phyloP scores from a whole-genome alignment of 2,888 invertebrate species.

The Eristalinus sepulchralis region DNA sequence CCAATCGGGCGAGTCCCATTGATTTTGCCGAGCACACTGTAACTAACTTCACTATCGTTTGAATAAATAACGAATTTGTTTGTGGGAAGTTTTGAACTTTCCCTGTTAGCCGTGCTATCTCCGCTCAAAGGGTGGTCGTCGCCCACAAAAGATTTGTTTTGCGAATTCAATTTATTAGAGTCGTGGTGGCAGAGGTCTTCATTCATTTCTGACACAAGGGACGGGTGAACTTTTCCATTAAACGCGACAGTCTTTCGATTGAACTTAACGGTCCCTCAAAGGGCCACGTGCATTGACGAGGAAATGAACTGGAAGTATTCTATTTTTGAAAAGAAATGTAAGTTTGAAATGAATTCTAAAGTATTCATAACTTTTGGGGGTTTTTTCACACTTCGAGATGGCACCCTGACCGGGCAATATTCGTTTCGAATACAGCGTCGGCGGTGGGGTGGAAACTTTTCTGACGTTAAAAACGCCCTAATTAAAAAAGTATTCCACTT shows the following conservation, averaged over 20 bases:
- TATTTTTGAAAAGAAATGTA: too few relatives aligned
- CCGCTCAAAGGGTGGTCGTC: not conserved
- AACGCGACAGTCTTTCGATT: not conserved
- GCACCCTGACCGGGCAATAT: not conserved
- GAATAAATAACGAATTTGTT: not conserved
- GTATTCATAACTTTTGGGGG: not conserved
- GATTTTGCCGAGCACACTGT: not conserved
- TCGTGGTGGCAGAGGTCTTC: not conserved
- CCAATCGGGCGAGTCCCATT: not conserved
- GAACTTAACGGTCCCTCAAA: not conserved
- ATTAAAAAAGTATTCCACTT: slow-evolving; percentile 50
- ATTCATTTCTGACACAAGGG: not conserved
- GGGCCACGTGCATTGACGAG: not conserved
- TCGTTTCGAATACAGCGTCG: too few relatives aligned
- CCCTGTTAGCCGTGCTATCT: not conserved
- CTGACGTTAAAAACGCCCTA: slow-evolving; percentile 1
- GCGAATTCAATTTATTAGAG: not conserved
- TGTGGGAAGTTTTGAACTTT: not conserved
- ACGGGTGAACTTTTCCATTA: not conserved
- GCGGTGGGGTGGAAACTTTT: not conserved
- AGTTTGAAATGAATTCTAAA: not conserved
- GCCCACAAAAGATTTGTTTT: not conserved
- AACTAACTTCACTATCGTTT: not conserved
- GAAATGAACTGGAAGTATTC: not conserved
- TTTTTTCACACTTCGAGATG: not conserved